These are phyloP conservation scores for Clarias gariepinus DNA, from an alignment of 2,113 vertebrate species.

Conservation along the genomic window DNA sequence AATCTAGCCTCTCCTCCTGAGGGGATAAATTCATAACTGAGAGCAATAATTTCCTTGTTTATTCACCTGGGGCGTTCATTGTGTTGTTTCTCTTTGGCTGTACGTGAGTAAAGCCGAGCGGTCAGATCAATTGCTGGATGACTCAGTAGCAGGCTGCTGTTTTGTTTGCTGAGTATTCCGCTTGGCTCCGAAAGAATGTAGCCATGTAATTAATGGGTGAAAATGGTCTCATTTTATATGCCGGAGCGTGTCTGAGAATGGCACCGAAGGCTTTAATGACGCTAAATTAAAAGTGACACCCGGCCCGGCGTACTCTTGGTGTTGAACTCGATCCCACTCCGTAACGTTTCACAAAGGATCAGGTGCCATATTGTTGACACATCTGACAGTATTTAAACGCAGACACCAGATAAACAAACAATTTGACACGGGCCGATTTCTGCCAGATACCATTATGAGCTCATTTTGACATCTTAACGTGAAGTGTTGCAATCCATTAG, in stretches of 20 bases:
- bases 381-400: conserved; percentile 39
- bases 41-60: conserved; percentile 46
- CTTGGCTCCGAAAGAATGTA: conserved; percentile 7
- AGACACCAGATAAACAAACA: conserved; percentile 50
- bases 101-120: conserved; percentile 8
- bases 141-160: background rate
- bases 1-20: conserved; percentile 41
- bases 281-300: conserved; percentile 48
- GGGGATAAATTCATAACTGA: conserved; percentile 49
- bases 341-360: conserved; percentile 38
- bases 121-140: conserved; percentile 24
- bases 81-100: background rate
- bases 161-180: conserved; percentile 1
- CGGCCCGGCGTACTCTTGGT: conserved; percentile 7
- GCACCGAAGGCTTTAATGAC: conserved; percentile 23
- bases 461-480: conserved; percentile 49
- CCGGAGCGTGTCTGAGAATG: background rate
- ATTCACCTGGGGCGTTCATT: conserved; percentile 30
- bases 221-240: conserved; percentile 29
- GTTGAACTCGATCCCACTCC: conserved; percentile 17
- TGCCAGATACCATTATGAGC: conserved; percentile 46
- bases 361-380: conserved; percentile 27
- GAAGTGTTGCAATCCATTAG: conserved; percentile 51
- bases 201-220: background rate
- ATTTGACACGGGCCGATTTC: conserved; percentile 41